Evolutionary conservation across 2,888 invertebrate genomes (phyloP), one percentile per base, ranked within the genome.

Genomic region (Sphaeridia pumilis): DNA sequence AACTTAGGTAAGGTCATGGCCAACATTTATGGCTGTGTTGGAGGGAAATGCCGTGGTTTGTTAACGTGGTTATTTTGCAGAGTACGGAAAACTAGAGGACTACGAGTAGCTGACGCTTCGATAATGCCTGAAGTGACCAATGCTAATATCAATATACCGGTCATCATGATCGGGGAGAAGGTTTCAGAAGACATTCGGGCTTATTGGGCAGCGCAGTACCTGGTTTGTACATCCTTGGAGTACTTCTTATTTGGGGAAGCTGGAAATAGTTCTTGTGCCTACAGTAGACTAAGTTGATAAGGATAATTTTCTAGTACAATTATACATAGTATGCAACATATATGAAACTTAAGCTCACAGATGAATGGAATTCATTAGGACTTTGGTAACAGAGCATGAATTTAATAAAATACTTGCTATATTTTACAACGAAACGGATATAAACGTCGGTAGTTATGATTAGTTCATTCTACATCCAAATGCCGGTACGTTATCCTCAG

Each of bases 401-500:
- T 14, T 12, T n/a, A 43, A 25, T n/a, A n/a, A 26, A 43, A 12
- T 25, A 26, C 4, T n/a, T 26, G 24, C 24, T 20, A 20, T 24
- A 21, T 42, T 42, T 21, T 42, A 7, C 42, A 4, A 20, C 5
- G 5, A 42, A 7, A 38, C 12, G 20, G 3, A 21, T 38, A 22
- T n/a, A 38, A 10, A n/a, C 10, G 20, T 17, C 38, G 38, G 10
- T 20, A 38, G 20, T 7, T 43, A 21, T 43, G n/a, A n/a, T n/a
- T n/a, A n/a, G 28, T 35, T 53, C 34, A 62, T 38, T 62, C 60
- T 20, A 61, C 66, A 71, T 94, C 93, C 49, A 90, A 76, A 73
- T 92, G 82, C 36, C 80, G 76, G 71, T 87, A 92, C 31, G 87
- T 78, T 67, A 85, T 76, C 66, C 94, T 76, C n/a, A 89, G 72